Base-by-base conservation (phyloP, 35 echinoderm and acorn worm species). In the Hemicentrotus pulcherrimus region DNA sequence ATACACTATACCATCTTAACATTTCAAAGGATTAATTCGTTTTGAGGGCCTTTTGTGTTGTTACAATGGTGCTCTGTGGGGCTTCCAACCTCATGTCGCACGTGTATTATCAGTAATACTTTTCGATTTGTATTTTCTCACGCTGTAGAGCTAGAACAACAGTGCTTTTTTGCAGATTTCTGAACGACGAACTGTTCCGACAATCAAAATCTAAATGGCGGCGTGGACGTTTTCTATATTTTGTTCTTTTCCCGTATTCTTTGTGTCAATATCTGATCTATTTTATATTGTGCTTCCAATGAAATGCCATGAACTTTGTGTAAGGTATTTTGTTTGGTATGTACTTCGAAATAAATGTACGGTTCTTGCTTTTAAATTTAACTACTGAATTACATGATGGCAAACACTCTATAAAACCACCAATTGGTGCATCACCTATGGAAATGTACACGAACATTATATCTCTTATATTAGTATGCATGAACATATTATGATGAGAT, bases 271-370 rank as follows among this genome's bases (percentile, higher is more conserved):
- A 14, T 13, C 15, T 55, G 50, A 14, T 55, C 50, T 55, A 55
- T 55, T 55, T 59, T 59, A 59, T 78, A 78, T 78, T 78, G 65
- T 78, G 65, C 65, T 78, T 78, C 65, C 65, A 22, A 78, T 78
- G 0, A n/a, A 78, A 30, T 78, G 65, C 28, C n/a, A 78, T 28
- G 65, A 78, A 24, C 19, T 28, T 78, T 78, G 65, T 78, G 24
- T 6, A 78, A 10, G 50, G 50, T 55, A 55, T 55, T 55, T 55
- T 15, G 50, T 55, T 15, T 12, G 15, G 10, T 15, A 55, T 13
- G 50, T 55, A 55, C 50, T 55, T 55, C 50, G 6, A 0, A 55
- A 55, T 55, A 14, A 55, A 55, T 55, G 50, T 55, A 55, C 15
- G 1, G 50, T 55, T 55, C 50, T 55, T 55, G 50, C 15, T 41